Base-by-base conservation (phyloP, 2,888 invertebrate genomes). In the Drosophila pseudotakahashii region DNA sequence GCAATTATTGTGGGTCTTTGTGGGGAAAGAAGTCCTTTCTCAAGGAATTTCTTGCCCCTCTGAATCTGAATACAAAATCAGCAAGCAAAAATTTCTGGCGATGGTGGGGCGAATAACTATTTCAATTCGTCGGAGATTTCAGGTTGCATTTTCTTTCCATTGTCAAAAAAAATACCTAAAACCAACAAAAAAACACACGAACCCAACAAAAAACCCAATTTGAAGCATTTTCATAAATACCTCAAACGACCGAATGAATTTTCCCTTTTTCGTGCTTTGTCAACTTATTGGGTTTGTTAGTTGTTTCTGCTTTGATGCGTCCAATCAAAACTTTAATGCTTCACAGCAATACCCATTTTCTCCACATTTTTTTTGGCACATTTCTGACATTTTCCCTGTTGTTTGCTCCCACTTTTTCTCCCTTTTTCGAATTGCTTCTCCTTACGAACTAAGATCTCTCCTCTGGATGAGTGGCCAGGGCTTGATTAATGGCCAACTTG, bases 241-340 rank as follows among this genome's bases (percentile, higher is more conserved):
- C 58, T 23, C 50, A 77, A 59, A 58, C 59, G 51, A 78, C 63
- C 37, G 47, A 13, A 11, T 10, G 11, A 42, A 55, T 50, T 19
- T 30, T 44, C 30, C 41, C 19, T 36, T 48, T 42, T 63, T 51
- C 52, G 63, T 55, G 42, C 26, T 73, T 30, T 73, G 73, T 45
- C 69, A 62, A 50, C 70, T 36, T 73, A 62, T 76, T 59, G 59
- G 19, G 68, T 72, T 81, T 67, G 76, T 64, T 42, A 60, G 48
- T 69, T 85, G 34, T 30, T 81, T 87, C 79, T 59, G 77, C 73
- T 53, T 71, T 73, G 58, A 69, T 88, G 88, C 88, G 69, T 79
- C 83, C 86, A 88, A 82, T 82, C 88, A 88, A 88, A 85, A 74
- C 75, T 69, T 66, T 70, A 71, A 81, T 82, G 86, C 73, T 82